These are phyloP conservation scores for Epiblema foenella DNA, from an alignment of 2,888 invertebrate species.

Conservation along the genomic window DNA sequence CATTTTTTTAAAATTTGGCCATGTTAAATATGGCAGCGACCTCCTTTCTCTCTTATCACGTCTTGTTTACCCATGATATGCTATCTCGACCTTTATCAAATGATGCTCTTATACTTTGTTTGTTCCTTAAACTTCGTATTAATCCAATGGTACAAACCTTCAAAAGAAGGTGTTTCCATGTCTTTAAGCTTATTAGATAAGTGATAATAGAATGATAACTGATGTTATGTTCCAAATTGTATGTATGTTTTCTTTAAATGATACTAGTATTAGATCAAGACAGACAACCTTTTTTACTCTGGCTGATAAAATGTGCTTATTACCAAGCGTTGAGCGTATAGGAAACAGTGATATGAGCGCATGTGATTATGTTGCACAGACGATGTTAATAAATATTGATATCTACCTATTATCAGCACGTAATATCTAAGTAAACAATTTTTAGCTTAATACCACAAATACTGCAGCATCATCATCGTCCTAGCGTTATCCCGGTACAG, in stretches of 20 bases:
- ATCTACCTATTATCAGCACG: not conserved
- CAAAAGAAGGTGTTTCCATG: not conserved
- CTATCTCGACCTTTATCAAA: slow-evolving; percentile 34
- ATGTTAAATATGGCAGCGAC: slow-evolving; percentile 6
- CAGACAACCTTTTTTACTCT: too few relatives aligned
- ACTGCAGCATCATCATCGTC: too few relatives aligned
- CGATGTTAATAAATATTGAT: not conserved
- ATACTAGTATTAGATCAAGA: too few relatives aligned
- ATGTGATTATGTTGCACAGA: too few relatives aligned
- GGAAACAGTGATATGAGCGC: too few relatives aligned
- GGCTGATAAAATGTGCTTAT: too few relatives aligned
- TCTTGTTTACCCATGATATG: slow-evolving; percentile 30
- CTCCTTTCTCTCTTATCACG: slow-evolving; percentile 21
- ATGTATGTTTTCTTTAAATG: too few relatives aligned
- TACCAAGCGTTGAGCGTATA: too few relatives aligned
- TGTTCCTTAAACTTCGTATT: slow-evolving; percentile 24
- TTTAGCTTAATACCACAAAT: not conserved
- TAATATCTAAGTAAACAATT: not conserved
- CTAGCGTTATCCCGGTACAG: too few relatives aligned
- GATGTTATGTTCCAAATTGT: too few relatives aligned
- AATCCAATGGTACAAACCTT: not conserved
- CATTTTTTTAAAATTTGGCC: not conserved
- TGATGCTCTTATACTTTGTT: slow-evolving; percentile 15
- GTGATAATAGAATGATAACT: too few relatives aligned
- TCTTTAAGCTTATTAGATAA: too few relatives aligned